Percentiles rank a stretch among this genome's conserved stretches.
These are phyloP conservation scores for Cataglyphis albicans DNA, from an alignment of 2,888 invertebrate genomes.

Conservation along the genomic window DNA sequence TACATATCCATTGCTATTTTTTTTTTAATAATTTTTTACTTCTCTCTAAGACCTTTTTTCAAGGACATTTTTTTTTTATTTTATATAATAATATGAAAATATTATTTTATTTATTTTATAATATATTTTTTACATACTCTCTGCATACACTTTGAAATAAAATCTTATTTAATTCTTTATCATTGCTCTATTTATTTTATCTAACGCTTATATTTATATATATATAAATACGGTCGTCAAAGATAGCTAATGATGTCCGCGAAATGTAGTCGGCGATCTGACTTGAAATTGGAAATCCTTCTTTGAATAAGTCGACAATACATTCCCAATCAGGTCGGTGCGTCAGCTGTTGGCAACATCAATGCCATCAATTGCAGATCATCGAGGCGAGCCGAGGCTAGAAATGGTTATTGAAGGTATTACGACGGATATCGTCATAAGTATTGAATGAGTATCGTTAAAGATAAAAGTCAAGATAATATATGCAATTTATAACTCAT, in stretches of 20 bases:
- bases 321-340: not conserved
- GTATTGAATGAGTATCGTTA: slow-evolving; percentile 13
- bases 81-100: not conserved
- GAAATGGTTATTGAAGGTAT: slow-evolving; percentile 18
- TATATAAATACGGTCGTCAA: slow-evolving; percentile 1
- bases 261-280: not conserved
- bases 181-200: not conserved
- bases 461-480: slow-evolving; percentile 18
- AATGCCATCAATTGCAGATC: slow-evolving; percentile 38
- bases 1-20: not conserved
- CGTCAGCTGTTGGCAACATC: slow-evolving; percentile 34
- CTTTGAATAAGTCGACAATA: slow-evolving; percentile 42
- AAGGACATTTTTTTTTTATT: not conserved
- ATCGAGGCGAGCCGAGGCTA: slow-evolving; percentile 18
- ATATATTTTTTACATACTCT: not conserved
- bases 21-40: not conserved
- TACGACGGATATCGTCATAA: not conserved
- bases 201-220: not conserved
- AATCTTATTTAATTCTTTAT: slow-evolving; percentile 6
- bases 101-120: not conserved
- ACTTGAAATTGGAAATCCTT: slow-evolving; percentile 27
- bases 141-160: not conserved
- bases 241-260: not conserved
- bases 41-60: not conserved
- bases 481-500: not conserved